phyloP scores from a whole-genome alignment of 1,140 invertebrate species.

The Apis cerana region DNA sequence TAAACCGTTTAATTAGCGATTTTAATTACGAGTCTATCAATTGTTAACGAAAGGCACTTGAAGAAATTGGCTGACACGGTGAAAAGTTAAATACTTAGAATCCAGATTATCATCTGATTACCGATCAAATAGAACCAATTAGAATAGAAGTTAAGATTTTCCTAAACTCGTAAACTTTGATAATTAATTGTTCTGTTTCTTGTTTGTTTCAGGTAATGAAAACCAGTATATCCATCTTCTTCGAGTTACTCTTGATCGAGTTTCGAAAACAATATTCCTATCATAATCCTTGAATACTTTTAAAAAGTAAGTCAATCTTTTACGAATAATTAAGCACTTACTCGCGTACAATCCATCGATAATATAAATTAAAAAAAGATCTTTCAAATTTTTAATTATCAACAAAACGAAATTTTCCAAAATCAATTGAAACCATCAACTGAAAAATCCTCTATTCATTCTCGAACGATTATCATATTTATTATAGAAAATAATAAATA shows the following conservation, averaged over 20 bases:
- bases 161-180: not conserved
- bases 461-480: no score
- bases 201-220: constrained; percentile 20
- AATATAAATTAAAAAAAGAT: not conserved
- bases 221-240: no score
- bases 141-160: not conserved
- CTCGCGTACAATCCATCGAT: no score
- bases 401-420: no score
- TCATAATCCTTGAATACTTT: no score
- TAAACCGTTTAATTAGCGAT: not conserved
- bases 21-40: constrained; percentile 9
- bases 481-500: no score
- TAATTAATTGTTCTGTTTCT: not conserved
- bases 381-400: not conserved
- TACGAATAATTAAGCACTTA: no score
- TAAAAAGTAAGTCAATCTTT: not conserved
- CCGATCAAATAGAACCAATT: not conserved
- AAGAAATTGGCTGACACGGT: not conserved
- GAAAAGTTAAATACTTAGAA: not conserved
- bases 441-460: no score
- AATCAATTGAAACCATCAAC: no score
- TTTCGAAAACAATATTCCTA: no score
- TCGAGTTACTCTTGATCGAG: not conserved
- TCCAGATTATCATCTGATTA: not conserved
- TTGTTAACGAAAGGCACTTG: not conserved